A percentile compares a stretch with the other conserved stretches of the same genome.
phyloP scores from a whole-genome alignment of 2,113 vertebrate genomes.

The Ardeotis arabs region DNA sequence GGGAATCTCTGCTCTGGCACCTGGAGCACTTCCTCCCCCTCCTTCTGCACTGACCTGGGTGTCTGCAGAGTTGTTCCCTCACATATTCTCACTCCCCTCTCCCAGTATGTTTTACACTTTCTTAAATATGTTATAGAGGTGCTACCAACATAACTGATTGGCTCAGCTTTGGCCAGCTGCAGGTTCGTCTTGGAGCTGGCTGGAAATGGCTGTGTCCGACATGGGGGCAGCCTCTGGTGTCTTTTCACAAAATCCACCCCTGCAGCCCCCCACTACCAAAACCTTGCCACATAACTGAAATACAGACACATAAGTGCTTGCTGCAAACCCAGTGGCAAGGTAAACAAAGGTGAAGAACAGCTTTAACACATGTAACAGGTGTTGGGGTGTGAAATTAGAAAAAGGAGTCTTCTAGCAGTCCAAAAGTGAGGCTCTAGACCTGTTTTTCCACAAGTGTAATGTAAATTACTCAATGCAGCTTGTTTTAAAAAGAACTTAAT shows the following conservation, averaged over 20 bases:
- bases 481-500: neutral
- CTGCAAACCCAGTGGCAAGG: neutral
- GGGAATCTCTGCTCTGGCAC: fast-evolving
- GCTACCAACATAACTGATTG: neutral
- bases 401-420: neutral
- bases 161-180: fast-evolving
- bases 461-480: neutral
- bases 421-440: neutral
- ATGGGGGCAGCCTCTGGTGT: neutral
- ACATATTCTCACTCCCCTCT: neutral
- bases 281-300: neutral
- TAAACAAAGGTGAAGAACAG: neutral
- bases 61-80: neutral
- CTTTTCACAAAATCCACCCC: neutral
- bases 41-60: neutral
- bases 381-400: neutral
- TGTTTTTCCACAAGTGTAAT: neutral
- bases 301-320: neutral
- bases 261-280: neutral
- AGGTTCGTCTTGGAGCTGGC: fast-evolving
- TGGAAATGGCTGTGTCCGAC: neutral
- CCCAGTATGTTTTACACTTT: neutral
- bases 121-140: neutral
- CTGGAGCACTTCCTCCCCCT: neutral
- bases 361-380: neutral